Conservation (phyloP, 1,140 invertebrate species). For the Marisa cornuarietis region DNA sequence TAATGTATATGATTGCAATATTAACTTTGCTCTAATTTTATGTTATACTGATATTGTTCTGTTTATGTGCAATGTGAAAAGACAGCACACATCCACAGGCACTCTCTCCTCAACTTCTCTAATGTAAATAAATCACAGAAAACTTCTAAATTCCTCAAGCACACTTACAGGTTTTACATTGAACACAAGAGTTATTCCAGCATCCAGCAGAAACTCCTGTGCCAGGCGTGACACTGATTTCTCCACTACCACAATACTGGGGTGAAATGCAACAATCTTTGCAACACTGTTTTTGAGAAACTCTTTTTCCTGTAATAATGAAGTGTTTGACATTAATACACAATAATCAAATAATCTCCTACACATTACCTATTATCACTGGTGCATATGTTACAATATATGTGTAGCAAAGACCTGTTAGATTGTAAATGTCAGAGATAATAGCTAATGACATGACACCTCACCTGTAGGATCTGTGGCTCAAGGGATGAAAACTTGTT, state of each 20-base stretch:
- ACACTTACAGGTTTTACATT: slow-evolving; percentile 81
- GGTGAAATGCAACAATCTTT: slow-evolving; percentile 84
- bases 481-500: slow-evolving; percentile 90
- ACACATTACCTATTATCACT: too few species aligned
- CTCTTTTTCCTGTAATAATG: slow-evolving; percentile 79
- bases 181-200: slow-evolving; percentile 84
- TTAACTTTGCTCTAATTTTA: too few species aligned
- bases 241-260: slow-evolving; percentile 89
- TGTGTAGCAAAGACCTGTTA: too few species aligned
- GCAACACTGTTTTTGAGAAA: slow-evolving; percentile 89
- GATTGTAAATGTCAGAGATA: background rate
- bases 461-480: slow-evolving; percentile 85
- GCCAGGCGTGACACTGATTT: slow-evolving; percentile 88
- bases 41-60: too few species aligned
- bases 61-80: too few species aligned
- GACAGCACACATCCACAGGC: too few species aligned
- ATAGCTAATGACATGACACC: background rate
- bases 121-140: too few species aligned
- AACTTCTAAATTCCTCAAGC: background rate
- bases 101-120: too few species aligned
- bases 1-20: too few species aligned
- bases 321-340: too few species aligned
- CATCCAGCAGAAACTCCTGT: slow-evolving; percentile 83
- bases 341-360: too few species aligned
- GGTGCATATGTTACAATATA: too few species aligned